Conservation (phyloP, 2,797 vertebrate species). For the Phalanger gymnotis region DNA sequence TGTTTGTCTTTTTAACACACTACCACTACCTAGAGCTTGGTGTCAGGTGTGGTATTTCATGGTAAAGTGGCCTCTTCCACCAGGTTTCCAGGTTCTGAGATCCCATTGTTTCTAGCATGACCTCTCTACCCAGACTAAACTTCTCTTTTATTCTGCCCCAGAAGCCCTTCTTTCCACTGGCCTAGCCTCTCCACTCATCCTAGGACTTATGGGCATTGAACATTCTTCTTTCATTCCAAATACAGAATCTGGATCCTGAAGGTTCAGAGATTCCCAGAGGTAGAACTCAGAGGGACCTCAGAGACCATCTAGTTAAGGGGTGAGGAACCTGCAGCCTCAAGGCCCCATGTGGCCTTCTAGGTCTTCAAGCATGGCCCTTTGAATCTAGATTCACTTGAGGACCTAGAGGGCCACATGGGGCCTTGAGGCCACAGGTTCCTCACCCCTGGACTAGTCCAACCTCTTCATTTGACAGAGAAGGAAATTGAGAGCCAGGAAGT, state of each 20-base stretch:
- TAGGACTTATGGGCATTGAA: not conserved
- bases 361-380: no score
- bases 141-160: not conserved
- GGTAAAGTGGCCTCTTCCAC: not conserved
- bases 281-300: not conserved
- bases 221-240: not conserved
- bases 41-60: not conserved
- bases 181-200: not conserved
- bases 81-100: not conserved
- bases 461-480: not conserved
- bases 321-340: no score
- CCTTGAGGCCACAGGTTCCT: no score
- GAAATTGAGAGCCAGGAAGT: not conserved
- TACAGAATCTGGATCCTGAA: not conserved
- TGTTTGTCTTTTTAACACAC: not conserved
- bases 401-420: no score
- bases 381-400: no score
- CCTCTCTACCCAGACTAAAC: not conserved
- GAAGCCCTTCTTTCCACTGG: not conserved
- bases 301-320: not conserved
- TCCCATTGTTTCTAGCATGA: not conserved
- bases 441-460: no score
- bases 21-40: not conserved
- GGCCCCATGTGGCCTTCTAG: no score
- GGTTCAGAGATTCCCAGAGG: not conserved